phyloP scores from a whole-genome alignment of 2,113 vertebrate species.

The Morone saxatilis region DNA sequence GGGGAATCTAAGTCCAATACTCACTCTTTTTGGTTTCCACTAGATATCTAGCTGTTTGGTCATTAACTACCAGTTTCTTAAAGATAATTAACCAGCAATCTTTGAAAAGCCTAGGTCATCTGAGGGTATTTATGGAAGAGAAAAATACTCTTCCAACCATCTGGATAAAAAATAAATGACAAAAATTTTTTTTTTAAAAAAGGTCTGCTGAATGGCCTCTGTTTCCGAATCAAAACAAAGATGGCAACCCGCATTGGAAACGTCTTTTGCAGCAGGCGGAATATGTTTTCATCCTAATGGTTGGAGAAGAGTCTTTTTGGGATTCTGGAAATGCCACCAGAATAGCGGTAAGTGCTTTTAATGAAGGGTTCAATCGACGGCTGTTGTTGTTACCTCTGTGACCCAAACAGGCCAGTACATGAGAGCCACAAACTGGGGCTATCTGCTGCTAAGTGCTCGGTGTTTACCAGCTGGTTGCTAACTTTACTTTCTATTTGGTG shows the following conservation, averaged over 20 bases:
- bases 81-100: not conserved
- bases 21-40: not conserved
- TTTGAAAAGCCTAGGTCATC: not conserved
- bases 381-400: too few relatives aligned
- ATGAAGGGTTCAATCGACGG: not conserved
- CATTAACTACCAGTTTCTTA: not conserved
- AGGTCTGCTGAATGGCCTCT: not conserved
- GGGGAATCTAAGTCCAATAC: not conserved
- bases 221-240: slow-evolving; percentile 33
- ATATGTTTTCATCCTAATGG: not conserved
- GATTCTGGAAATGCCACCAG: not conserved
- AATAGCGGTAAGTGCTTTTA: not conserved
- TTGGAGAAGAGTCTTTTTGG: too few relatives aligned
- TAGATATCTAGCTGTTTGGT: not conserved
- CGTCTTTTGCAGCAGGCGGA: accelerated
- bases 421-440: not conserved
- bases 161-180: not conserved
- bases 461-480: not conserved
- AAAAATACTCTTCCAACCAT: not conserved
- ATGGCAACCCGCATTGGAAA: slow-evolving; percentile 24
- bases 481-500: not conserved
- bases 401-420: not conserved
- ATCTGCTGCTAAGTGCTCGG: not conserved
- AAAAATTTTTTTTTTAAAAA: too few relatives aligned
- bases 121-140: not conserved